phyloP scores from a whole-genome alignment of 2,888 invertebrate species.

The Globia sparganii region DNA sequence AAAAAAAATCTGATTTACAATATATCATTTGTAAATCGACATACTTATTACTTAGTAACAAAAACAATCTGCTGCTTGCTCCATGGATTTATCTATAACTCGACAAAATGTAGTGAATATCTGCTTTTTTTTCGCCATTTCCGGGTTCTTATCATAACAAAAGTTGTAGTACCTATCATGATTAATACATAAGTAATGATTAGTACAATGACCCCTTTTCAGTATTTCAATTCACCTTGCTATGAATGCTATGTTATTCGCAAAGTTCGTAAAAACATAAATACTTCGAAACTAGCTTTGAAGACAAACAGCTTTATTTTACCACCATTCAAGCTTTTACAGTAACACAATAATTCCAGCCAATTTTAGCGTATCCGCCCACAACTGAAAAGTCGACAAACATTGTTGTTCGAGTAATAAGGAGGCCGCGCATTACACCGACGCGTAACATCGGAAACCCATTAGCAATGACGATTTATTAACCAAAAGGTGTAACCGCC shows the following conservation, averaged over 20 bases:
- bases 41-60: neutral
- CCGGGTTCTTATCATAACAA: too few species aligned
- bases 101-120: too few species aligned
- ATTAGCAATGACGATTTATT: slow-evolving; percentile 69
- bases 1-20: neutral
- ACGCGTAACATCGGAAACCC: slow-evolving; percentile 70
- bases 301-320: neutral
- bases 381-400: slow-evolving; percentile 64
- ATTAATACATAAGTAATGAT: too few species aligned
- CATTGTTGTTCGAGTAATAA: slow-evolving; percentile 68
- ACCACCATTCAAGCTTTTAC: slow-evolving; percentile 39
- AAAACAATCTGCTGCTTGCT: neutral
- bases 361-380: slow-evolving; percentile 65
- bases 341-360: slow-evolving; percentile 42
- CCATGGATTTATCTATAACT: neutral
- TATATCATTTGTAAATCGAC: neutral
- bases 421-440: slow-evolving; percentile 69
- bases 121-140: too few species aligned
- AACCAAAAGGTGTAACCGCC: slow-evolving; percentile 41
- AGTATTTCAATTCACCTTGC: neutral
- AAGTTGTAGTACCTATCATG: too few species aligned
- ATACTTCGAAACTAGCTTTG: neutral
- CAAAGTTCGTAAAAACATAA: neutral
- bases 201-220: neutral
- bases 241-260: neutral